These are phyloP conservation scores for Microctenopoma stevenorrisi DNA, from an alignment of 2,797 vertebrate genomes.

Conservation along the genomic window DNA sequence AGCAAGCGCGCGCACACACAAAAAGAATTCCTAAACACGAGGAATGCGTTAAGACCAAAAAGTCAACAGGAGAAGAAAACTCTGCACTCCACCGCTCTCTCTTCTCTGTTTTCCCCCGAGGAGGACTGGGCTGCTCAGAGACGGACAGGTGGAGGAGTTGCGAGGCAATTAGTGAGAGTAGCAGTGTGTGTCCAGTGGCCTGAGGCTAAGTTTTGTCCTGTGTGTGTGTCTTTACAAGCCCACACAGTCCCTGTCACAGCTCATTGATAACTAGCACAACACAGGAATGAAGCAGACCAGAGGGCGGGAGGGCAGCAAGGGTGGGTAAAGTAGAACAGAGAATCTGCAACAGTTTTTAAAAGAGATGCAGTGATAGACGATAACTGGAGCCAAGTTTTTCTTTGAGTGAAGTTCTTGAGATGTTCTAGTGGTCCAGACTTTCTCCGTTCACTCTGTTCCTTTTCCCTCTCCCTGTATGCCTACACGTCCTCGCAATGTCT, in stretches of 20 bases:
- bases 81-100: not conserved
- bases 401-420: not conserved
- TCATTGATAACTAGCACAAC: constrained; percentile 60
- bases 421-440: constrained; percentile 14
- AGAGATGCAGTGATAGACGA: not conserved
- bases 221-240: constrained; percentile 39
- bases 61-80: constrained; percentile 26
- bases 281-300: constrained; percentile 35
- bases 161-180: constrained; percentile 68
- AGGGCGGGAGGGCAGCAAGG: constrained; percentile 38
- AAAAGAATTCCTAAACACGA: constrained; percentile 43
- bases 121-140: constrained; percentile 9
- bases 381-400: not conserved
- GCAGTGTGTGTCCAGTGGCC: constrained; percentile 57
- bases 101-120: constrained; percentile 30
- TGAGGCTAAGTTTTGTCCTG: constrained; percentile 31
- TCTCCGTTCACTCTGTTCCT: constrained; percentile 1
- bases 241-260: constrained; percentile 62
- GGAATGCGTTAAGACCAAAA: constrained; percentile 41
- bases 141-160: constrained; percentile 19
- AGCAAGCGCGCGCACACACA: constrained; percentile 16
- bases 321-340: constrained; percentile 26
- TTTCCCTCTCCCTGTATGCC: constrained; percentile 18
- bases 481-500: constrained; percentile 44
- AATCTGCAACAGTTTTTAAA: constrained; percentile 18